Percentiles rank a stretch among this genome's conserved stretches.
Conservation (phyloP, 2,113 vertebrate species). For the Corythornis madagascariensis region DNA sequence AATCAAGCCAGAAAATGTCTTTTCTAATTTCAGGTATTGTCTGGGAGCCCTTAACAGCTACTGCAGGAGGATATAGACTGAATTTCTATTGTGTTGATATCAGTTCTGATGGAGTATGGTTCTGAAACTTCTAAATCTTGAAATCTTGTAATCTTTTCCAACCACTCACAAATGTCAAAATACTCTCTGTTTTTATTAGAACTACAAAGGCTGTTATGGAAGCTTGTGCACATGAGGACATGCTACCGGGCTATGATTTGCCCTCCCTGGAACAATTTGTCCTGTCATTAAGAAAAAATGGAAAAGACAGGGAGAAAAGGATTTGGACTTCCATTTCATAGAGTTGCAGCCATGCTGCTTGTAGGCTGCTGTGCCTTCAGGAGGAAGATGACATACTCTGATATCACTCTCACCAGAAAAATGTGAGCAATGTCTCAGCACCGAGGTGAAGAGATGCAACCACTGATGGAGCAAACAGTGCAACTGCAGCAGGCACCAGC, state of each 20-base stretch:
- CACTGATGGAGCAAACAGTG: not conserved
- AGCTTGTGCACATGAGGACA: rapidly evolving
- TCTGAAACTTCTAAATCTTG: not conserved
- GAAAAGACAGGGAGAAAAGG: not conserved
- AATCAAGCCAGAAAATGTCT: not conserved
- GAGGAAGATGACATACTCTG: not conserved
- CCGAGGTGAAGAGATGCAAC: not conserved
- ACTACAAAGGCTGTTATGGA: not conserved
- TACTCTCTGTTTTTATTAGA: not conserved
- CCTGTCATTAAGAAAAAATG: not conserved
- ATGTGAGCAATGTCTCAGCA: not conserved
- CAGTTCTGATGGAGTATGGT: not conserved
- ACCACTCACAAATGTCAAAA: not conserved
- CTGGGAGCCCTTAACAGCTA: not conserved
- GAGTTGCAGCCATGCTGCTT: not conserved
- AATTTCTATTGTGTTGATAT: not conserved
- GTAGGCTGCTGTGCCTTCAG: not conserved
- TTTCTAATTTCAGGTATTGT: not conserved
- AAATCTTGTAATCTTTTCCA: not conserved
- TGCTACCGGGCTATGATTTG: not conserved
- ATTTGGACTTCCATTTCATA: not conserved
- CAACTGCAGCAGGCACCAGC: not conserved
- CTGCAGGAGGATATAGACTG: not conserved
- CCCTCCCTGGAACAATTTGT: not conserved
- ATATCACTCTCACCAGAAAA: not conserved